Percentiles rank a stretch among this genome's conserved stretches.
Evolutionary conservation across 1,140 invertebrate species (phyloP).

Genomic region (Sinella curviseta): DNA sequence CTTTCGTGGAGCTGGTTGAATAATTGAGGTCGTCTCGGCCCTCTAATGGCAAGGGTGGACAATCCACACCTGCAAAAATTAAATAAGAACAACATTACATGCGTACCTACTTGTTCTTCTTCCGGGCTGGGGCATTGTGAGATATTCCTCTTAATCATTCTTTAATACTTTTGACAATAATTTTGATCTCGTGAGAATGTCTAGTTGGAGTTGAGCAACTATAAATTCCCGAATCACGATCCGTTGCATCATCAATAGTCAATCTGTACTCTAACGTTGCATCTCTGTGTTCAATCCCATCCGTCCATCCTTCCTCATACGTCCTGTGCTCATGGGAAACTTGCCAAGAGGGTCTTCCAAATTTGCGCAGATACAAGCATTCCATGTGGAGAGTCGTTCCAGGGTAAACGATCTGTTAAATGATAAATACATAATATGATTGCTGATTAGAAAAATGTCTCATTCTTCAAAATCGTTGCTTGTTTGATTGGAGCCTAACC

Average conservation of each 20-base stretch:
- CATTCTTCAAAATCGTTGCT: no score
- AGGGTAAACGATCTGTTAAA: constrained; percentile 15
- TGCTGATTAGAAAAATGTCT: no score
- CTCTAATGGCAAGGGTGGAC: constrained; percentile 69
- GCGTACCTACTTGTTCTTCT: neutral
- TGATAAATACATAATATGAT: no score
- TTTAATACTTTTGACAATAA: constrained; percentile 64
- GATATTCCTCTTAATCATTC: constrained; percentile 43
- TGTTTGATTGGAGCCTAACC: constrained; percentile 61
- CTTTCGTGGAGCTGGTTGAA: constrained; percentile 68
- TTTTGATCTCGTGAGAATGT: constrained; percentile 75
- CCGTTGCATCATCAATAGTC: constrained; percentile 72
- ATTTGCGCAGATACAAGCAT: constrained; percentile 51
- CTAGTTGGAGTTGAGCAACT: constrained; percentile 78
- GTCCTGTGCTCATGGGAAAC: constrained; percentile 43
- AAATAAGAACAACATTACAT: neutral
- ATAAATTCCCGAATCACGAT: constrained; percentile 75
- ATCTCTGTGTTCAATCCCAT: constrained; percentile 68
- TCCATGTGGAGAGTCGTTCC: constrained; percentile 77
- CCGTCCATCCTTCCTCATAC: constrained; percentile 70
- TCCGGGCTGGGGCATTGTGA: neutral
- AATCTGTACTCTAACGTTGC: constrained; percentile 76
- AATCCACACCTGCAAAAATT: constrained; percentile 66
- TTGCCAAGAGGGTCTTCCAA: constrained; percentile 80
- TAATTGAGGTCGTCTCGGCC: constrained; percentile 68